These are phyloP conservation scores for Neopelma chrysocephalum DNA, from an alignment of 2,797 vertebrate species.

Conservation along the genomic window DNA sequence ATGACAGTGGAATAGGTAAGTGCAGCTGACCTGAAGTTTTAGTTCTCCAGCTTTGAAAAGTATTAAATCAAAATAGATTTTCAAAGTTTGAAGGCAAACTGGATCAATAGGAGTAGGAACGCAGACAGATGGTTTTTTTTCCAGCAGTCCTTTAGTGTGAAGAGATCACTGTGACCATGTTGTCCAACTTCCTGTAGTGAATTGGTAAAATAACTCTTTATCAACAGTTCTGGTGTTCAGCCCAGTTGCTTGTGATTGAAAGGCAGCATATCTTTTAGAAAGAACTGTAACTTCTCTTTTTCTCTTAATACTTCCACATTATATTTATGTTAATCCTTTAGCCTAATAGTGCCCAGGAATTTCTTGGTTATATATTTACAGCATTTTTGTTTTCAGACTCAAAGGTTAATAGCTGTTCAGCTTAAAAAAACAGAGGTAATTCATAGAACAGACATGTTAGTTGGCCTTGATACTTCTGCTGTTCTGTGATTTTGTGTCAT, in stretches of 20 bases:
- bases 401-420: not conserved
- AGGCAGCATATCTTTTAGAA: not conserved
- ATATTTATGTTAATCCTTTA: not conserved
- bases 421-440: not conserved
- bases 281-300: not conserved
- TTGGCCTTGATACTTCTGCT: not conserved
- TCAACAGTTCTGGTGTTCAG: not conserved
- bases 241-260: not conserved
- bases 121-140: not conserved
- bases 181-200: not conserved
- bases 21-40: not conserved
- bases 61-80: not conserved
- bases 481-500: not conserved
- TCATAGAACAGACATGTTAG: not conserved
- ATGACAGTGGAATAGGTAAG: conserved; percentile 80
- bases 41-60: not conserved
- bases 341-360: not conserved
- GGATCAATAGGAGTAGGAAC: not conserved
- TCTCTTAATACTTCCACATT: not conserved
- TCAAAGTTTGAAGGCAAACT: not conserved
- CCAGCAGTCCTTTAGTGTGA: not conserved
- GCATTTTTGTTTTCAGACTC: not conserved
- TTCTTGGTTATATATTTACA: not conserved
- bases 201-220: not conserved
- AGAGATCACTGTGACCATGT: not conserved